Evolutionary conservation across 2,113 vertebrate genomes (phyloP).

Genomic region (Myotis lucifugus): DNA sequence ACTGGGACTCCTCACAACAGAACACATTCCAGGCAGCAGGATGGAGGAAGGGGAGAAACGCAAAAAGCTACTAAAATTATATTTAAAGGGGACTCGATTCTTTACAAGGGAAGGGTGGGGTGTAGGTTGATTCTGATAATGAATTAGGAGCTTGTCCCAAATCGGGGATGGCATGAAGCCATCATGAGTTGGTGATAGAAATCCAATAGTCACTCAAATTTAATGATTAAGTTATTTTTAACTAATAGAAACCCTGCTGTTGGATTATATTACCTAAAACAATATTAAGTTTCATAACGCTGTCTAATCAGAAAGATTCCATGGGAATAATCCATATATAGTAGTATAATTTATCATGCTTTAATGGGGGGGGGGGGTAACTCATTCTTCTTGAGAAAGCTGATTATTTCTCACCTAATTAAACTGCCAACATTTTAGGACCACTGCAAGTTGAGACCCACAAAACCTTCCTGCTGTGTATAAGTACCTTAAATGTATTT

Average conservation of each 20-base stretch:
- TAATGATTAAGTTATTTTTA: constrained; percentile 53
- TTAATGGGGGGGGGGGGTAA: constrained; percentile 51
- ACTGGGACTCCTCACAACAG: background rate
- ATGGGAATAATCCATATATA: constrained; percentile 52
- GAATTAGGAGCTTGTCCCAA: background rate
- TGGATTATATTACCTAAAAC: constrained; percentile 46
- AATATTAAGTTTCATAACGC: background rate
- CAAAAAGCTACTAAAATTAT: background rate
- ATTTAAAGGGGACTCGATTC: background rate
- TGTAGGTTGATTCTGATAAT: background rate
- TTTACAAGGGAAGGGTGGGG: background rate
- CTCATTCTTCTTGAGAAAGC: constrained; percentile 52
- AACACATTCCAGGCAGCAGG: background rate
- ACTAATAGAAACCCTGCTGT: constrained; percentile 57
- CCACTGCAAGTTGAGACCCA: constrained; percentile 30
- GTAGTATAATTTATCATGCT: constrained; percentile 55
- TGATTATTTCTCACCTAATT: constrained; percentile 79
- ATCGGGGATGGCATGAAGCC: background rate
- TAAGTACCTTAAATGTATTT: constrained; percentile 56
- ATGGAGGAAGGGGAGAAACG: background rate
- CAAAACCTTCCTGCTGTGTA: constrained; percentile 65
- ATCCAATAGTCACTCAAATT: constrained; percentile 12
- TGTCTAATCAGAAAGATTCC: constrained; percentile 39
- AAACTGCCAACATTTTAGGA: constrained; percentile 74
- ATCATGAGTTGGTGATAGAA: background rate